These are phyloP conservation scores for Ceyx margarethae DNA, from an alignment of 2,113 vertebrate species.

Conservation along the genomic window DNA sequence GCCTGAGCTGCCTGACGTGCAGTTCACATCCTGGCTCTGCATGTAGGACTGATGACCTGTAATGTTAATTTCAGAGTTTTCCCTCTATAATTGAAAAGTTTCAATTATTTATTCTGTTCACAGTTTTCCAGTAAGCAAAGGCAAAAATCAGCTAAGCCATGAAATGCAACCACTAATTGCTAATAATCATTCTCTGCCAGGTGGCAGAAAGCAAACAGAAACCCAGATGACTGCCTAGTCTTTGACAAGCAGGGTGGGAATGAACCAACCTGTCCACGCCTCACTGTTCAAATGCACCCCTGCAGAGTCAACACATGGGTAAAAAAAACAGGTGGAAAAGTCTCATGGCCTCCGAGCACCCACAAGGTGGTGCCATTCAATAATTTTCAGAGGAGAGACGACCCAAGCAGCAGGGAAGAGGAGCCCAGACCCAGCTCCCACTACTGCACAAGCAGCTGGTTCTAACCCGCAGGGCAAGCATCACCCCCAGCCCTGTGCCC, in stretches of 20 bases:
- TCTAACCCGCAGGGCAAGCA: neutral
- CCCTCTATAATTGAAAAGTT: neutral
- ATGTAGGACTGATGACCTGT: neutral
- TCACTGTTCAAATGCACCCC: neutral
- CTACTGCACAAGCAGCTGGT: neutral
- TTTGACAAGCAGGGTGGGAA: neutral
- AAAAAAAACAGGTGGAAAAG: neutral
- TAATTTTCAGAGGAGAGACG: neutral
- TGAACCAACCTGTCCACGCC: neutral
- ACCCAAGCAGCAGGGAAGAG: neutral
- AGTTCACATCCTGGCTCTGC: neutral
- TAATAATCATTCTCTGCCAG: neutral
- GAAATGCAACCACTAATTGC: neutral
- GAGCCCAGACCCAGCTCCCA: neutral
- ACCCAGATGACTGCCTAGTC: neutral
- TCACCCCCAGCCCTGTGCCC: neutral
- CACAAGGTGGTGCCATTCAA: conserved; percentile 60
- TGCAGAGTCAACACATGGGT: too few species aligned
- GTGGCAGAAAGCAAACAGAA: neutral
- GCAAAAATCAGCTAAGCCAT: neutral
- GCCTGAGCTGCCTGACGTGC: neutral
- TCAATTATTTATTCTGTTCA: neutral
- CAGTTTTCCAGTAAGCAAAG: neutral
- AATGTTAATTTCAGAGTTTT: neutral
- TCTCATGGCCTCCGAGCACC: neutral